Conservation (phyloP, 2,797 vertebrate genomes). For the Sitta carolinensis region DNA sequence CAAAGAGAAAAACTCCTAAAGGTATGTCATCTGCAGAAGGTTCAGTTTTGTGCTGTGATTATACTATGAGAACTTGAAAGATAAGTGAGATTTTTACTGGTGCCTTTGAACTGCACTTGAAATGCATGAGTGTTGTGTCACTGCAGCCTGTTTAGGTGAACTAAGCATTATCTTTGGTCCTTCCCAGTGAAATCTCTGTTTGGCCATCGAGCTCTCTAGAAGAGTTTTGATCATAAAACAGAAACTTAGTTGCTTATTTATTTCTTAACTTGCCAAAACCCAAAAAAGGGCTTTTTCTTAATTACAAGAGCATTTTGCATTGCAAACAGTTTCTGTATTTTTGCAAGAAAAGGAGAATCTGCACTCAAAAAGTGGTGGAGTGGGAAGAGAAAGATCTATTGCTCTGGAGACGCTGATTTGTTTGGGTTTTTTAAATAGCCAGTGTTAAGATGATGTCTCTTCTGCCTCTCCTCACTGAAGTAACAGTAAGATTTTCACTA, state of each 20-base stretch:
- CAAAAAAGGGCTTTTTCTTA: neutral
- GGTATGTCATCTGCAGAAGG: conserved; percentile 60
- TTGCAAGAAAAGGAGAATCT: neutral
- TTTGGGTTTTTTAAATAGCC: neutral
- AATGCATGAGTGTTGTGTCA: neutral
- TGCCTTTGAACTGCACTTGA: neutral
- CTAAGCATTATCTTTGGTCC: neutral
- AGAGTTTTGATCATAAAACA: neutral
- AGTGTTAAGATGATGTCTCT: neutral
- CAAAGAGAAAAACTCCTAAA: conserved; percentile 81
- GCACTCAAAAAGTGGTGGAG: neutral
- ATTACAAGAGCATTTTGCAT: neutral
- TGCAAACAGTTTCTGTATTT: neutral
- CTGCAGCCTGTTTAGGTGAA: neutral
- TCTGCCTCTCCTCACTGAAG: neutral
- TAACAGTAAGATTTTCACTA: neutral
- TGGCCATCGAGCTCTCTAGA: neutral
- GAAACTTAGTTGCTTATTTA: neutral
- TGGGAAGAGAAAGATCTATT: neutral
- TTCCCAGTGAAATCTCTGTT: neutral
- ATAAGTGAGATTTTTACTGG: neutral
- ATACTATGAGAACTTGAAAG: neutral
- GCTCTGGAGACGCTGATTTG: neutral
- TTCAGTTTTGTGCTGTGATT: conserved; percentile 3
- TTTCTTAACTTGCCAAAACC: neutral